phyloP scores from a whole-genome alignment of 2,797 vertebrate species.

The Cirrhinus mrigala region DNA sequence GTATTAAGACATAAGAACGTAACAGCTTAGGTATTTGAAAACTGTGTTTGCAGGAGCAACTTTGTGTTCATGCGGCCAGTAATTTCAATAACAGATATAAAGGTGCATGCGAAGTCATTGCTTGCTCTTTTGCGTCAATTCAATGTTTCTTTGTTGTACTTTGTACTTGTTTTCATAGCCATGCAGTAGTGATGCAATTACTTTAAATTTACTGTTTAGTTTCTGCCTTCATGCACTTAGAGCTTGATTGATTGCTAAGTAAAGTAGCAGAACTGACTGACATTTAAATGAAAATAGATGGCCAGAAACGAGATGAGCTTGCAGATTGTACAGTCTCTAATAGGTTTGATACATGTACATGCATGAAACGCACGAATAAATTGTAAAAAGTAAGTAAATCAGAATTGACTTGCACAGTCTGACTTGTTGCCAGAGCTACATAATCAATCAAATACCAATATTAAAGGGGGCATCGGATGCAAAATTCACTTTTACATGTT shows the following conservation, averaged over 20 bases:
- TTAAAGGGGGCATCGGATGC: too few relatives aligned
- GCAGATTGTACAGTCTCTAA: neutral
- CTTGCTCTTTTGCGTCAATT: neutral
- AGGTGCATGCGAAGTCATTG: neutral
- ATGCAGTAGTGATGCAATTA: neutral
- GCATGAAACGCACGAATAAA: neutral
- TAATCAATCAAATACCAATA: neutral
- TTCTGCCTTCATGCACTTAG: neutral
- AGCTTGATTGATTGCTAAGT: neutral
- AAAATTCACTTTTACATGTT: too few relatives aligned
- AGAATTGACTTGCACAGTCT: neutral
- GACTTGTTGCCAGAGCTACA: neutral
- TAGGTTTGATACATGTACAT: neutral
- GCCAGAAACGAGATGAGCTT: neutral
- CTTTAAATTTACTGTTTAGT: neutral
- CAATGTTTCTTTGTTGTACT: neutral
- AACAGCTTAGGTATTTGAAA: constrained; percentile 15
- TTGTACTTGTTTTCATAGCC: neutral
- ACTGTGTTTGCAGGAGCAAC: neutral
- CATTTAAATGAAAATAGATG: neutral
- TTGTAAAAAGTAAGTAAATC: neutral
- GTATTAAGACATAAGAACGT: neutral
- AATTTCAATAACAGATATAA: neutral
- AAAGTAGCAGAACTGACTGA: neutral
- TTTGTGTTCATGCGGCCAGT: neutral